Evolutionary conservation across 2,888 invertebrate species (phyloP).

Genomic region (Lacanobia wlatinum): DNA sequence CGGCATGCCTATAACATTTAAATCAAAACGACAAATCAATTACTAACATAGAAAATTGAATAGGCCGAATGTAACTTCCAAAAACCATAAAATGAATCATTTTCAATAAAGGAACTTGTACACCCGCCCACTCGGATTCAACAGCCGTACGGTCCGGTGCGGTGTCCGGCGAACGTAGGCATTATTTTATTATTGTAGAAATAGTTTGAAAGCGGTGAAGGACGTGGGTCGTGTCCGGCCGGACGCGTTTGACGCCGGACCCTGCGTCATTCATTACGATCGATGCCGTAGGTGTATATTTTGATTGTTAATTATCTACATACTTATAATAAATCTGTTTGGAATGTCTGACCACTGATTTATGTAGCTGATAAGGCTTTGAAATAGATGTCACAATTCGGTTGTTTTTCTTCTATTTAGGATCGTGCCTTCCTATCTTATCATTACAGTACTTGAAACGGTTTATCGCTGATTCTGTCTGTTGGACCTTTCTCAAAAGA

Average conservation of each 20-base stretch:
- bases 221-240: constrained; percentile 83
- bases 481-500: neutral
- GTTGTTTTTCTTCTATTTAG: constrained; percentile 20
- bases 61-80: constrained; percentile 70
- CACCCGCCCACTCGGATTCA: constrained; percentile 69
- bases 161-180: constrained; percentile 64
- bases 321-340: constrained; percentile 51
- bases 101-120: constrained; percentile 73
- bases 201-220: constrained; percentile 76
- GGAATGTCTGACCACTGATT: constrained; percentile 51
- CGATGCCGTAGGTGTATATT: constrained; percentile 72
- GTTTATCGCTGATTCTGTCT: neutral
- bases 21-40: constrained; percentile 73
- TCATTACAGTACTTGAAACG: neutral
- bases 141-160: constrained; percentile 62
- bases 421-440: neutral
- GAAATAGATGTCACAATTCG: constrained; percentile 43
- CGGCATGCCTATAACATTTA: constrained; percentile 68
- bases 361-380: constrained; percentile 39
- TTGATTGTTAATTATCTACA: constrained; percentile 75
- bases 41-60: constrained; percentile 70
- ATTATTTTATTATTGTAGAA: constrained; percentile 74
- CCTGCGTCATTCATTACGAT: constrained; percentile 76
- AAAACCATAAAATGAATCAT: constrained; percentile 74
- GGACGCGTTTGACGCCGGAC: constrained; percentile 82